Conservation (phyloP, 2,113 vertebrate species). For the Gambusia affinis region DNA sequence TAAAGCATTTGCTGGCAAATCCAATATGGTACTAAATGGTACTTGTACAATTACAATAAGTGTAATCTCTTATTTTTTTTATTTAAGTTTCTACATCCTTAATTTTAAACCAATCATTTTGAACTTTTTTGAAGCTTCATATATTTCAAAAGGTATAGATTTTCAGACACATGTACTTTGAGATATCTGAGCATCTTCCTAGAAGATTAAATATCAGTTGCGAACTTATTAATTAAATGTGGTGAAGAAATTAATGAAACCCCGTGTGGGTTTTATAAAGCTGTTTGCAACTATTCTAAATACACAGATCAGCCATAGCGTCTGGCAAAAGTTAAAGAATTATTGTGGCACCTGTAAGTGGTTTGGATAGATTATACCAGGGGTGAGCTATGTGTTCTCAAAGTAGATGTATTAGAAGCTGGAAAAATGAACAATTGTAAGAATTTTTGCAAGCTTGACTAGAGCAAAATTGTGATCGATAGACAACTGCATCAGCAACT, state of each 20-base stretch:
- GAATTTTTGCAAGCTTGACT: not conserved
- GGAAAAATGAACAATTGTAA: not conserved
- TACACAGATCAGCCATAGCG: not conserved
- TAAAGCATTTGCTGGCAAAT: not conserved
- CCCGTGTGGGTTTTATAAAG: not conserved
- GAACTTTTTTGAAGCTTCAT: slow-evolving; percentile 19
- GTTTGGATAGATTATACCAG: not conserved
- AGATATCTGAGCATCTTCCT: not conserved
- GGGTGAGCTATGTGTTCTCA: not conserved
- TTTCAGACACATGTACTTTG: slow-evolving; percentile 4
- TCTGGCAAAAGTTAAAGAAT: not conserved
- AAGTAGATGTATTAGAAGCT: not conserved
- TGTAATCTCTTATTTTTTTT: not conserved
- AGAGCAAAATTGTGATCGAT: not conserved
- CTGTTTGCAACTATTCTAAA: not conserved
- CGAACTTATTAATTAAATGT: slow-evolving; percentile 2
- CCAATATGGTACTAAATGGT: slow-evolving; percentile 24
- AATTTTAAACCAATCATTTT: slow-evolving; percentile 19
- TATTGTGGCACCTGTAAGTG: not conserved
- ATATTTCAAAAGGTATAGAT: not conserved
- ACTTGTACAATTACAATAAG: slow-evolving; percentile 16
- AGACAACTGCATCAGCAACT: not conserved
- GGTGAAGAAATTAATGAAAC: not conserved
- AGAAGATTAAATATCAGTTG: not conserved
- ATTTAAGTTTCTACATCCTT: slow-evolving; percentile 19